These are phyloP conservation scores for Sinelater perroti DNA, from an alignment of 2,888 invertebrate genomes.

Conservation along the genomic window DNA sequence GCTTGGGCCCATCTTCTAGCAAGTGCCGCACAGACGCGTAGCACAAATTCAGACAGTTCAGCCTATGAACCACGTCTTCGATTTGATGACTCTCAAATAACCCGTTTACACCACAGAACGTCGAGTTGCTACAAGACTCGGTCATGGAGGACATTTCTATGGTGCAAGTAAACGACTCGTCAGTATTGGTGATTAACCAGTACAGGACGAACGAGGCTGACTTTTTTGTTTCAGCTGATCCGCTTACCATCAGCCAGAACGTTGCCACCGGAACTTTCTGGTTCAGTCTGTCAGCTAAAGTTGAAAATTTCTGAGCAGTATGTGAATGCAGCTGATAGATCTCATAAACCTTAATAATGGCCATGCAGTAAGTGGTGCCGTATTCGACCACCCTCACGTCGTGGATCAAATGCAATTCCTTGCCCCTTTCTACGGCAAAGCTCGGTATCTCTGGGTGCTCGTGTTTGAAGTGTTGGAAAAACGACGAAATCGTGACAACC, in stretches of 20 bases:
- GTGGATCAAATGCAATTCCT: slow-evolving; percentile 48
- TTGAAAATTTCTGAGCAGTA: slow-evolving; percentile 43
- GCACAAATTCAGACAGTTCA: slow-evolving; percentile 53
- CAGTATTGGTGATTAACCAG: slow-evolving; percentile 55
- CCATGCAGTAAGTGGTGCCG: slow-evolving; percentile 50
- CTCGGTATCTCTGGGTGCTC: slow-evolving; percentile 54
- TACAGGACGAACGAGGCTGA: slow-evolving; percentile 48
- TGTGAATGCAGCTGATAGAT: slow-evolving; percentile 46
- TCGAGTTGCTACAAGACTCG: slow-evolving; percentile 50
- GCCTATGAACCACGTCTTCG: slow-evolving; percentile 45
- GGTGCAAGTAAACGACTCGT: slow-evolving; percentile 51
- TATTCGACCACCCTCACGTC: slow-evolving; percentile 49
- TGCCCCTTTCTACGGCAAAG: slow-evolving; percentile 47
- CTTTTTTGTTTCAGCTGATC: slow-evolving; percentile 46
- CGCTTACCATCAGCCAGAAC: slow-evolving; percentile 58
- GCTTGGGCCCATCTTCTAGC: slow-evolving; percentile 50
- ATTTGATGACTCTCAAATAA: slow-evolving; percentile 48
- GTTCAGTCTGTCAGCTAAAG: slow-evolving; percentile 49
- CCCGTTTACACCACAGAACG: slow-evolving; percentile 51
- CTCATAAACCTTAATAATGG: slow-evolving; percentile 53
- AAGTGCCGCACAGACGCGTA: slow-evolving; percentile 50
- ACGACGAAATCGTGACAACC: slow-evolving; percentile 53
- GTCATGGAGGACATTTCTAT: slow-evolving; percentile 53
- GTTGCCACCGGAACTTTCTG: slow-evolving; percentile 51
- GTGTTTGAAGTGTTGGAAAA: slow-evolving; percentile 54